Conservation (phyloP, 37 sponge, comb jelly and placozoan species). For the Spongilla lacustris region DNA sequence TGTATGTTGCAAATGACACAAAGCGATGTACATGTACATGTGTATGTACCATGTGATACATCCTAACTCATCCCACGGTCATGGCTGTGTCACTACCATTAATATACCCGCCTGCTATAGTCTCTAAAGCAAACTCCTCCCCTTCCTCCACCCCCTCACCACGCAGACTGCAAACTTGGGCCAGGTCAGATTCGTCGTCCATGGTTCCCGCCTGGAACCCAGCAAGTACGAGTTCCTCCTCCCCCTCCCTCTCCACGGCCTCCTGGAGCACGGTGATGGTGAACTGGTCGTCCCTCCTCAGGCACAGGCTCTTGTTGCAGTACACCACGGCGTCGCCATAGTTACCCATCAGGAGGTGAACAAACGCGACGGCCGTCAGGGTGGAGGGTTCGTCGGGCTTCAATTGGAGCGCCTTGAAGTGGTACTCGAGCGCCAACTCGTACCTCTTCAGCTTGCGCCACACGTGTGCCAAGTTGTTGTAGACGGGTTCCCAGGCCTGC, state of each 20-base stretch:
- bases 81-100: no score
- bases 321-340: constrained; percentile 42
- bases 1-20: no score
- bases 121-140: no score
- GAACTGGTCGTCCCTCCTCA: constrained; percentile 71
- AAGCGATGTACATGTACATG: no score
- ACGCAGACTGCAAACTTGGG: no score
- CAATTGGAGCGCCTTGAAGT: constrained; percentile 56
- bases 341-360: constrained; percentile 60
- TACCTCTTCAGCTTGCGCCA: constrained; percentile 64
- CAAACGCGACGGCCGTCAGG: constrained; percentile 72
- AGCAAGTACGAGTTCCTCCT: not conserved
- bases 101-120: no score
- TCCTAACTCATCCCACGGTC: no score
- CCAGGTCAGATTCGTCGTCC: no score
- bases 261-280: constrained; percentile 58
- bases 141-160: no score
- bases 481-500: constrained; percentile 77
- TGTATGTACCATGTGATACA: no score
- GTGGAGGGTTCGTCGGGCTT: constrained; percentile 60
- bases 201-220: no score
- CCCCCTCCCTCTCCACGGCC: constrained; percentile 20
- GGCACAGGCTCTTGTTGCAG: constrained; percentile 43
- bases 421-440: constrained; percentile 52
- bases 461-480: constrained; percentile 85